Evolutionary conservation across 1,140 invertebrate species (phyloP), one percentile per base, ranked within the genome.

Genomic region (Nephila pilipes): DNA sequence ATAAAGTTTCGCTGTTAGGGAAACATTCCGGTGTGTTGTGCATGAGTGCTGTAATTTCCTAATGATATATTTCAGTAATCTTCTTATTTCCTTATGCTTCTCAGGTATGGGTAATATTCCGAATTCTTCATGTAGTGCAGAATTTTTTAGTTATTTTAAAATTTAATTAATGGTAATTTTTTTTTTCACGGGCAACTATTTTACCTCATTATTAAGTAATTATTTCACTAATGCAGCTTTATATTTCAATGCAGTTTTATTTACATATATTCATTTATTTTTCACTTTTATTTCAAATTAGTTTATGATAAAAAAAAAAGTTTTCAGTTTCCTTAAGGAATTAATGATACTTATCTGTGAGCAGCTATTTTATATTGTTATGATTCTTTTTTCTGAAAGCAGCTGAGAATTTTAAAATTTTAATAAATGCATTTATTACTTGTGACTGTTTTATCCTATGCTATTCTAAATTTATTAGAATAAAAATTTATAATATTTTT

Each of bases 1-100:
- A 92, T 63, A 18, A 55, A 58, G 65, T 93, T 63, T 93, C n/a
- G 22, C 32, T 85, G 54, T 54, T 46, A 25, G 54, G 91, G 91
- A 79, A 80, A 93, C 91, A 93, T 93, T 93, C 91, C 91, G 91
- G 91, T 87, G 85, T 87, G 85, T 79, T 65, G 46, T 46, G 22
- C 38, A 55, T 54, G 46, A 85, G 46, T 85, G 90, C 38, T 92
- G 38, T 32, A 55, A 54, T 85, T 85, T 60, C 58, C 46, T 32
- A 57, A 69, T 38, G 38, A 36, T 85, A 63, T 79, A 58, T 63
- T 69, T 38, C 22, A 46, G 54, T 79, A n/a, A 8, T 38, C n/a
- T 83, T 57, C 16, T 87, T 69, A 16, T 83, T 92, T 20, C 32
- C 60, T 57, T 58, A 32, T 16, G 65, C 69, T 87, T 87, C 91